phyloP scores from a whole-genome alignment of 2,113 vertebrate species.

The Blennius ocellaris region DNA sequence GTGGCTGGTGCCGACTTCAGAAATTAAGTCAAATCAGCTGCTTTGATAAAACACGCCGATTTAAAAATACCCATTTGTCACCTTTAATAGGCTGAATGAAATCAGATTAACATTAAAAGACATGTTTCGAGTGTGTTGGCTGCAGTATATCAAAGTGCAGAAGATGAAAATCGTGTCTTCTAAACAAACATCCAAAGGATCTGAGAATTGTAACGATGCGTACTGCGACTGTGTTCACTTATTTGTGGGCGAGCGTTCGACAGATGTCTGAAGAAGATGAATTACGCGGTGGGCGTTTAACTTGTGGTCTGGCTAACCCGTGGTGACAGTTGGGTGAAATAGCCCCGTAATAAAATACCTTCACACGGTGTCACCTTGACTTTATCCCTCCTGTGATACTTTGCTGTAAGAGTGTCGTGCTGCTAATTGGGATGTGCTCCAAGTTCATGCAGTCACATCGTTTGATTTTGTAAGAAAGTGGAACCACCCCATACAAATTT shows the following conservation, averaged over 20 bases:
- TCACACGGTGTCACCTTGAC: conserved; percentile 18
- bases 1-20: background rate
- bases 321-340: background rate
- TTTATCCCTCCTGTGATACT: background rate
- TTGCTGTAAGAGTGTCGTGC: background rate
- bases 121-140: too few relatives aligned
- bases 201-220: too few relatives aligned
- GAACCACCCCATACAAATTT: background rate
- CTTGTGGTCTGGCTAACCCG: conserved; percentile 7
- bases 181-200: too few relatives aligned
- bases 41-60: conserved; percentile 13
- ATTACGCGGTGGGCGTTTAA: background rate
- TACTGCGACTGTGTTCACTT: background rate
- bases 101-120: too few relatives aligned
- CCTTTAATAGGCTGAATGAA: too few relatives aligned
- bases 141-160: too few relatives aligned
- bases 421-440: conserved; percentile 12
- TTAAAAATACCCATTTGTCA: background rate
- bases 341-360: background rate
- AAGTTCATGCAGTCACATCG: background rate
- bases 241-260: background rate
- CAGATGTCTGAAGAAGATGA: conserved; percentile 1
- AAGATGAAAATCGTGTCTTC: too few relatives aligned
- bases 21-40: conserved; percentile 9
- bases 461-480: background rate